These are phyloP conservation scores for Pseudopipra pipra DNA, from an alignment of 2,113 vertebrate genomes.

Conservation along the genomic window DNA sequence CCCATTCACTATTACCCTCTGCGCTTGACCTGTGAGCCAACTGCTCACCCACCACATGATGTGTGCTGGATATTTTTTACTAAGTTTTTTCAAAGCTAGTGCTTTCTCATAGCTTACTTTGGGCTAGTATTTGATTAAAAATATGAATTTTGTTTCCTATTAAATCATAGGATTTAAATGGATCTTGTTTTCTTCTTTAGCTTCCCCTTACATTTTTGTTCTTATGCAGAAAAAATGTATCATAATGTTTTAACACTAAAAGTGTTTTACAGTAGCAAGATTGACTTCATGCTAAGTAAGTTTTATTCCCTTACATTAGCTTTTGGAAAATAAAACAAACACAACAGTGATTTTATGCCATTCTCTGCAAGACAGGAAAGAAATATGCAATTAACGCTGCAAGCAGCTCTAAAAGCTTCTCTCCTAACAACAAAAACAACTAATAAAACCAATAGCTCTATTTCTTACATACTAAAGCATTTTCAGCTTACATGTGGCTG, in stretches of 20 bases:
- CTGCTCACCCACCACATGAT: background rate
- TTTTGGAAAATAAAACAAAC: constrained; percentile 72
- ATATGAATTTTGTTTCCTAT: background rate
- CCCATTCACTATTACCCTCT: background rate
- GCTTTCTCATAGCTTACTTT: background rate
- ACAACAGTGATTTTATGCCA: constrained; percentile 74
- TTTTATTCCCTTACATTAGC: constrained; percentile 73
- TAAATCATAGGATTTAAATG: background rate
- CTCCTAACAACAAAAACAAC: constrained; percentile 44
- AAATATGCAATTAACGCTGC: constrained; percentile 63
- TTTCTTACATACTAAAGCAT: constrained; percentile 33
- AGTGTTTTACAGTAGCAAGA: constrained; percentile 19
- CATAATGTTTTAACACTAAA: constrained; percentile 42
- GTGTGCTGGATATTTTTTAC: background rate
- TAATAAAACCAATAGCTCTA: constrained; percentile 28
- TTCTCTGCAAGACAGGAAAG: constrained; percentile 63
- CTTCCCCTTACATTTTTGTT: background rate
- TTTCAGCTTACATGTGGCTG: constrained; percentile 2
- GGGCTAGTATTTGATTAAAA: background rate
- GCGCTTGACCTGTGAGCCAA: background rate
- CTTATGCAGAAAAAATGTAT: constrained; percentile 6
- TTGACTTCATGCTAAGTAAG: constrained; percentile 67
- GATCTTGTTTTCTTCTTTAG: background rate
- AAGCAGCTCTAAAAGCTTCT: constrained; percentile 56
- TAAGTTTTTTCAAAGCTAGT: background rate